A percentile compares a stretch with the other conserved stretches of the same genome.
Evolutionary conservation across 2,113 vertebrate genomes (phyloP).

Genomic region (Oceanites oceanicus): DNA sequence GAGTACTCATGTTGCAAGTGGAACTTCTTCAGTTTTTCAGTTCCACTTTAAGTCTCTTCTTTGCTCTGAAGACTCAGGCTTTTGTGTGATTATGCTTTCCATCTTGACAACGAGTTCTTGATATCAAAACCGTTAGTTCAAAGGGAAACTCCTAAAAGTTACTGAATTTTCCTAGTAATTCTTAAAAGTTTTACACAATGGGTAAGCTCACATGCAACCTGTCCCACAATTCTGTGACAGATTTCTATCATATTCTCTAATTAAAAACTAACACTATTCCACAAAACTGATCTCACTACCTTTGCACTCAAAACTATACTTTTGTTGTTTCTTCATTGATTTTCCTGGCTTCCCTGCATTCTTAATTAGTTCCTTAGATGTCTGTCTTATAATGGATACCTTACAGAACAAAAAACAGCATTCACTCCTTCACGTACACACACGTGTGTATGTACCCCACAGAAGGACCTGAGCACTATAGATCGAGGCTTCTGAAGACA

Average conservation of each 20-base stretch:
- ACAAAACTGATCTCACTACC: neutral
- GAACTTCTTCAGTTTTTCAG: conserved; percentile 37
- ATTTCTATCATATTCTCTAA: neutral
- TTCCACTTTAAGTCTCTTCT: neutral
- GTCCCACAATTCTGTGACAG: neutral
- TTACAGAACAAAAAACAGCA: neutral
- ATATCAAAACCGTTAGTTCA: neutral
- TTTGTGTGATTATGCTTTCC: neutral
- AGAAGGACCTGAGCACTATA: neutral
- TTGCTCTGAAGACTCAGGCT: neutral
- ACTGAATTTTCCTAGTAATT: neutral
- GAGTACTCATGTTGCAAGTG: neutral
- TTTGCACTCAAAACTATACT: neutral
- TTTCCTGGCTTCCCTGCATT: neutral
- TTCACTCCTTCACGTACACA: neutral
- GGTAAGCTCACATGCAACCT: neutral
- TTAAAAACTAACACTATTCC: neutral
- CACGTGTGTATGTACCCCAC: fast-evolving
- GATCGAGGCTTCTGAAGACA: neutral
- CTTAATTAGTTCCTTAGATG: neutral
- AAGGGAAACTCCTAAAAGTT: neutral
- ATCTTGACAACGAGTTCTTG: neutral
- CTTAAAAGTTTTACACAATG: neutral
- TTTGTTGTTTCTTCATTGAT: neutral
- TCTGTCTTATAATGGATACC: neutral